phyloP scores from a whole-genome alignment of 2,888 invertebrate species.

The Drosophila yooni region DNA sequence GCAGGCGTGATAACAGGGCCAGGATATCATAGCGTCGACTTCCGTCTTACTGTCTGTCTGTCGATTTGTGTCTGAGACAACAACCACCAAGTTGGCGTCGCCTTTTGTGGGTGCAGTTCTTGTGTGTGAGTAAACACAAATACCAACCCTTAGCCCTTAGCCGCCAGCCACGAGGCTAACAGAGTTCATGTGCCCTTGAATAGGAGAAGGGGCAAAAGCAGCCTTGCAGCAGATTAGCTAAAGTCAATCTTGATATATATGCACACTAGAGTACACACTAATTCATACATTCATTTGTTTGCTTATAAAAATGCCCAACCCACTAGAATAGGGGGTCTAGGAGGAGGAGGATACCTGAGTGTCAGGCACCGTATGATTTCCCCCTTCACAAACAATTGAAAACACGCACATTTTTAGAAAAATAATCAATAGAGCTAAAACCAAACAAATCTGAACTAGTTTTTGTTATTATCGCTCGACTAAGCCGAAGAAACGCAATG shows the following conservation, averaged over 20 bases:
- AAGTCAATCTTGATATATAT: constrained; percentile 62
- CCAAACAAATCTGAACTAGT: constrained; percentile 53
- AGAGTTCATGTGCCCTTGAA: constrained; percentile 71
- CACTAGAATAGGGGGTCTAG: not conserved
- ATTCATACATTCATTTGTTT: constrained; percentile 7
- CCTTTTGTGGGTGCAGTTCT: constrained; percentile 68
- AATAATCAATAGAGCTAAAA: constrained; percentile 63
- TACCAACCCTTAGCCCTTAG: constrained; percentile 75
- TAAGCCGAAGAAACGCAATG: constrained; percentile 23
- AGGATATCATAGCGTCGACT: constrained; percentile 65
- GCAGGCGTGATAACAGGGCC: constrained; percentile 55
- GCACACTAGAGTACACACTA: not conserved
- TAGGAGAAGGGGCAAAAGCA: constrained; percentile 20
- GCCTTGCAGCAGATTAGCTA: constrained; percentile 55
- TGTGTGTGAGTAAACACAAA: constrained; percentile 41
- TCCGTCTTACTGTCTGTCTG: constrained; percentile 9
- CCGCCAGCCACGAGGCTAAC: constrained; percentile 30
- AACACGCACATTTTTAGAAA: constrained; percentile 64
- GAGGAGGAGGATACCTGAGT: constrained; percentile 15
- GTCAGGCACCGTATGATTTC: constrained; percentile 25
- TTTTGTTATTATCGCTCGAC: constrained; percentile 30
- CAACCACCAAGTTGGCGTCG: constrained; percentile 54
- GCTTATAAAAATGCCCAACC: constrained; percentile 29
- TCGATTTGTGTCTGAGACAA: constrained; percentile 20
- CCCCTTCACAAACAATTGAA: constrained; percentile 37